Percentiles rank a stretch among this genome's conserved stretches.
phyloP scores from a whole-genome alignment of 2,797 vertebrate species.

The Melanotaenia boesemani region DNA sequence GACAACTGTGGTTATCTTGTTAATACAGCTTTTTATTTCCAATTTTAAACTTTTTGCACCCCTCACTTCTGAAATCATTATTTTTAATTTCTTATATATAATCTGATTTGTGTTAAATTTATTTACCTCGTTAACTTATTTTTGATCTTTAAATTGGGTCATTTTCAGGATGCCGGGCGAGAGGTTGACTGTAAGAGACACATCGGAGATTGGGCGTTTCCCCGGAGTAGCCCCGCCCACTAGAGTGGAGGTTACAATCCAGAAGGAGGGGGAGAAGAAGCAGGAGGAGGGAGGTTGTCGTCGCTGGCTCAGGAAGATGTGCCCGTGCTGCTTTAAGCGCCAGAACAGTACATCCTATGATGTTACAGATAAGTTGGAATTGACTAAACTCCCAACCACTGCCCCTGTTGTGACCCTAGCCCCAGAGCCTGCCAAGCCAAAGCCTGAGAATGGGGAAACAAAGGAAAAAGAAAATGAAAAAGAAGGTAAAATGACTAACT shows the following conservation, averaged over 20 bases:
- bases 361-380: constrained; percentile 57
- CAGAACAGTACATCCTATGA: constrained; percentile 67
- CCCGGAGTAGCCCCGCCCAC: constrained; percentile 68
- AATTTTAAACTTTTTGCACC: not conserved
- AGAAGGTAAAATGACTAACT: constrained; percentile 60
- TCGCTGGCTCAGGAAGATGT: constrained; percentile 77
- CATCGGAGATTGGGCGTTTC: constrained; percentile 79
- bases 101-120: not conserved
- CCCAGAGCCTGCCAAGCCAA: constrained; percentile 48
- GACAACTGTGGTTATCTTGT: not conserved
- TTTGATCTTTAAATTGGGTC: not conserved
- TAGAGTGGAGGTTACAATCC: constrained; percentile 70
- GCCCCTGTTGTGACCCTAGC: not conserved
- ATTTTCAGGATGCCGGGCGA: constrained; percentile 79
- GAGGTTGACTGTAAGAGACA: constrained; percentile 63
- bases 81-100: not conserved
- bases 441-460: constrained; percentile 64
- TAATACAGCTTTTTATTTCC: not conserved
- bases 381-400: constrained; percentile 16
- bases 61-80: not conserved
- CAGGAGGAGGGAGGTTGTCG: constrained; percentile 71
- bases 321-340: constrained; percentile 77
- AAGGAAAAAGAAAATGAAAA: constrained; percentile 77
- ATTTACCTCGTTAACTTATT: not conserved
- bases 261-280: constrained; percentile 61